Conservation (phyloP, 1,140 invertebrate genomes). For the Gryllus bimaculatus region DNA sequence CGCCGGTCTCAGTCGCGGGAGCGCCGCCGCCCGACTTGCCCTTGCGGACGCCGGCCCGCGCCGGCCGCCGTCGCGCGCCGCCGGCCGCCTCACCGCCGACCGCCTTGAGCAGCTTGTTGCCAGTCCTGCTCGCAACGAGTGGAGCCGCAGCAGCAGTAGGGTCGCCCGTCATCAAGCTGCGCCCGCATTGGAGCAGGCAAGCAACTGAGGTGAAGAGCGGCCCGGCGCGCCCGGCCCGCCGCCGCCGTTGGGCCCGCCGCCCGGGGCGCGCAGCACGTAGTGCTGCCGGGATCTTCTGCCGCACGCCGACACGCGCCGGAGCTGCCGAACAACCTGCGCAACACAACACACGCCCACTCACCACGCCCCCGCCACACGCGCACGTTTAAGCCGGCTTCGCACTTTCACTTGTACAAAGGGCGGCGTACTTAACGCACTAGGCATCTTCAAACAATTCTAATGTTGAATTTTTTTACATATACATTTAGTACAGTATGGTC, state of each 20-base stretch:
- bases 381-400: too few relatives aligned
- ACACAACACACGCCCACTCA: constrained; percentile 23
- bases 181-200: constrained; percentile 90
- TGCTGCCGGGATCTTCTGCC: constrained; percentile 83
- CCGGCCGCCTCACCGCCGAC: constrained; percentile 27
- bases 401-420: too few relatives aligned
- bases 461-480: too few relatives aligned
- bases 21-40: constrained; percentile 62
- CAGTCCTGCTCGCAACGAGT: constrained; percentile 89
- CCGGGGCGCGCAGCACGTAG: constrained; percentile 75
- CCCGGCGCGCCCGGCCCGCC: constrained; percentile 26
- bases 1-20: constrained; percentile 37
- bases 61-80: constrained; percentile 45
- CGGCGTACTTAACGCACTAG: too few relatives aligned
- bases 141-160: constrained; percentile 73
- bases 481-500: too few relatives aligned
- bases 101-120: constrained; percentile 79
- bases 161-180: constrained; percentile 77
- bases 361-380: too few relatives aligned
- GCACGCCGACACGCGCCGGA: constrained; percentile 79
- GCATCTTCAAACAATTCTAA: too few relatives aligned
- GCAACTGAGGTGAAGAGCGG: constrained; percentile 88
- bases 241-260: constrained; percentile 26
- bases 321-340: constrained; percentile 77
- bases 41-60: constrained; percentile 57